These are phyloP conservation scores for Villa cingulata DNA, from an alignment of 2,888 invertebrate species.

Conservation along the genomic window DNA sequence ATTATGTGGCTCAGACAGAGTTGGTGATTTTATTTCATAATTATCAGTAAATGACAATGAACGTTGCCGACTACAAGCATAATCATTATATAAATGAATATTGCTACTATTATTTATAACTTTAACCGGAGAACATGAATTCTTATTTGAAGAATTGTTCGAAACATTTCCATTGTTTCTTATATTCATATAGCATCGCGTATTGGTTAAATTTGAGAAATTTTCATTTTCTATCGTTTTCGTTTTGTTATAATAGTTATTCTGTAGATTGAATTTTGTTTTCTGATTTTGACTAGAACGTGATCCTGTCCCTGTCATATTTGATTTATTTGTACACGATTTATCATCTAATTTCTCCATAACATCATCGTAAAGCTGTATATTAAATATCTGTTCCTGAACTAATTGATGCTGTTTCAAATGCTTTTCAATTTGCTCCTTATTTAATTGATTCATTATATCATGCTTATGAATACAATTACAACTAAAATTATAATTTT, in stretches of 20 bases:
- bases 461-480: slow-evolving; percentile 28
- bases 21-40: slow-evolving; percentile 29
- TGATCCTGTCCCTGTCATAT: slow-evolving; percentile 36
- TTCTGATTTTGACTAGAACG: slow-evolving; percentile 35
- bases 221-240: slow-evolving; percentile 6
- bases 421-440: slow-evolving; percentile 30
- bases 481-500: slow-evolving; percentile 25
- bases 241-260: slow-evolving; percentile 24
- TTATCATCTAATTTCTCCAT: slow-evolving; percentile 30
- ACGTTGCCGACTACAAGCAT: slow-evolving; percentile 30
- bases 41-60: slow-evolving; percentile 41
- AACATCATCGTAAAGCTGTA: slow-evolving; percentile 15
- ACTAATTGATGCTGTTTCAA: slow-evolving; percentile 23
- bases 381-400: slow-evolving; percentile 18
- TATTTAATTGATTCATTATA: too few relatives aligned
- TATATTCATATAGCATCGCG: slow-evolving; percentile 19
- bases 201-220: slow-evolving; percentile 17
- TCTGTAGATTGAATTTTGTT: slow-evolving; percentile 35
- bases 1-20: slow-evolving; percentile 23
- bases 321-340: slow-evolving; percentile 28
- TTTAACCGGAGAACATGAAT: slow-evolving; percentile 28
- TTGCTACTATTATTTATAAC: slow-evolving; percentile 25
- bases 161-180: slow-evolving; percentile 18
- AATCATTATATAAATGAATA: slow-evolving; percentile 19
- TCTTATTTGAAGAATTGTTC: neutral